These are phyloP conservation scores for Ormyrus labotus DNA, from an alignment of 2,888 invertebrate species.

Conservation along the genomic window DNA sequence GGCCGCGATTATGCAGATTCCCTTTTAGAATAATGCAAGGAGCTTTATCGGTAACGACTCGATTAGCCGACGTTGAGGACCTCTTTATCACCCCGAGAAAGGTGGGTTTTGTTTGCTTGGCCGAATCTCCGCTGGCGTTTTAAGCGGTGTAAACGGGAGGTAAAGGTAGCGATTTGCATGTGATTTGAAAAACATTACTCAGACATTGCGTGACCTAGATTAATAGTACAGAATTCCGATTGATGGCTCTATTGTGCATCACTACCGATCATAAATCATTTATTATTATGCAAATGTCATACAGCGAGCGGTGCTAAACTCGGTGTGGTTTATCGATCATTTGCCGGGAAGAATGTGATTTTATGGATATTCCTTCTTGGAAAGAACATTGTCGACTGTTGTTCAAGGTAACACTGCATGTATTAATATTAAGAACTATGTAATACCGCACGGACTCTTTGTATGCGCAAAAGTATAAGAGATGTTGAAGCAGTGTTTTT, in stretches of 20 bases:
- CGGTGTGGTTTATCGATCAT: conserved; percentile 1
- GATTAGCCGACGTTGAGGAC: background rate
- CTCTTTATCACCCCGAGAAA: too few relatives aligned
- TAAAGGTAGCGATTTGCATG: background rate
- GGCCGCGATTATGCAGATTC: conserved; percentile 18
- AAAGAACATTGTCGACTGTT: background rate
- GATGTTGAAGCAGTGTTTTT: conserved; percentile 14
- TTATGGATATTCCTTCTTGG: conserved; percentile 24
- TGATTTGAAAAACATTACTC: conserved; percentile 27
- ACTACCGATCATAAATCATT: conserved; percentile 30
- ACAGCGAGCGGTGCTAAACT: conserved; percentile 8
- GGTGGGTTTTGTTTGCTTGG: too few relatives aligned
- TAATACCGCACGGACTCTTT: conserved; percentile 4
- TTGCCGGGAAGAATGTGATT: background rate
- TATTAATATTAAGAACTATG: background rate
- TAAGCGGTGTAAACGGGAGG: background rate
- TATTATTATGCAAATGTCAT: conserved; percentile 20
- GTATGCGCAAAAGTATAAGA: conserved; percentile 3
- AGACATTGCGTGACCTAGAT: conserved; percentile 34
- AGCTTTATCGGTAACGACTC: background rate
- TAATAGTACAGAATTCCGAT: conserved; percentile 12
- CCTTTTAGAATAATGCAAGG: background rate
- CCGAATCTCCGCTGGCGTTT: too few relatives aligned
- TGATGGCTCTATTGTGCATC: conserved; percentile 49
- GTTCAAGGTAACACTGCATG: background rate